phyloP scores from a whole-genome alignment of 2,113 vertebrate genomes.

The Neopipo cinnamomea region DNA sequence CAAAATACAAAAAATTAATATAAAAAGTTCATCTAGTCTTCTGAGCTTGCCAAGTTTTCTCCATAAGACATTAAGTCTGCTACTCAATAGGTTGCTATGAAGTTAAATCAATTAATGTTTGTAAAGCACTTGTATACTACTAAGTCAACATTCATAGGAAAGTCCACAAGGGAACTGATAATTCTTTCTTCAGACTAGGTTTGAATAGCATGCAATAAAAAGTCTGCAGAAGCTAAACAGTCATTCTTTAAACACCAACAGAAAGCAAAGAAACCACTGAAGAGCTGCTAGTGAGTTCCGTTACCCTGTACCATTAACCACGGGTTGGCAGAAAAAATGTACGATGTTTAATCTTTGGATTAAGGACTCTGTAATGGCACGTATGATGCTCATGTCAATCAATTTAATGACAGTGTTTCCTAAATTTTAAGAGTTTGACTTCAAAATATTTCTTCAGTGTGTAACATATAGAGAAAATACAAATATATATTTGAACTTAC shows the following conservation, averaged over 20 bases:
- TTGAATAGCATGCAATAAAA: background rate
- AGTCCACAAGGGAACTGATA: background rate
- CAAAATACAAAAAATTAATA: background rate
- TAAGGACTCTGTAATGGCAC: background rate
- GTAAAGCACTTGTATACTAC: background rate
- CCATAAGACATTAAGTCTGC: background rate
- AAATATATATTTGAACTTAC: constrained; percentile 73
- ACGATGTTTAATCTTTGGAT: background rate
- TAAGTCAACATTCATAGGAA: background rate
- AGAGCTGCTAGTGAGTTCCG: background rate
- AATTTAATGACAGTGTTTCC: background rate
- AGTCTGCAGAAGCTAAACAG: background rate
- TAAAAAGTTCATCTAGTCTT: background rate
- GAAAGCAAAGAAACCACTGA: background rate
- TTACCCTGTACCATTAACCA: background rate
- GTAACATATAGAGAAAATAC: background rate
- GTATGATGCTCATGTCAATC: background rate
- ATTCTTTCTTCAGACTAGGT: background rate
- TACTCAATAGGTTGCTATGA: background rate
- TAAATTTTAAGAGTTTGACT: background rate
- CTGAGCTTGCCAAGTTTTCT: background rate
- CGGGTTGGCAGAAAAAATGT: background rate
- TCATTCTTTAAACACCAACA: background rate
- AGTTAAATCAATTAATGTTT: background rate
- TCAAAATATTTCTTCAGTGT: background rate